Evolutionary conservation across 2,888 invertebrate genomes (phyloP).

Genomic region (Phanerotoma sp.): DNA sequence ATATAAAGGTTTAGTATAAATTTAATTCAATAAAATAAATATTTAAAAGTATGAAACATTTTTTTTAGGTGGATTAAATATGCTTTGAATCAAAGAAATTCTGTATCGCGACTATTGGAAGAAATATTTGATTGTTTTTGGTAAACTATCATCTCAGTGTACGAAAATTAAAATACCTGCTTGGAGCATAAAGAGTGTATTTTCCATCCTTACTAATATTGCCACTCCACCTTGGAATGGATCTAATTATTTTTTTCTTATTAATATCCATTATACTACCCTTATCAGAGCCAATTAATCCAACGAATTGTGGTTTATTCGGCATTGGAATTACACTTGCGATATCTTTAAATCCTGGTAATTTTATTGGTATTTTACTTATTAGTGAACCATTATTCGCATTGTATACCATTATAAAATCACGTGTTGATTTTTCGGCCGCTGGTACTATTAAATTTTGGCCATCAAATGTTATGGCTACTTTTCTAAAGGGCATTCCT

Average conservation of each 20-base stretch:
- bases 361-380: slow-evolving; percentile 60
- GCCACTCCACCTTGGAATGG: slow-evolving; percentile 91
- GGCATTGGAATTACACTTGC: slow-evolving; percentile 77
- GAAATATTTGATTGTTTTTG: no score
- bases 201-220: slow-evolving; percentile 84
- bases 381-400: slow-evolving; percentile 72
- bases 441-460: slow-evolving; percentile 76
- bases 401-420: slow-evolving; percentile 81
- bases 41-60: no score
- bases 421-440: slow-evolving; percentile 78
- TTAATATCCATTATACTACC: slow-evolving; percentile 88
- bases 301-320: slow-evolving; percentile 81
- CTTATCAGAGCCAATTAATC: slow-evolving; percentile 87
- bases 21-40: no score
- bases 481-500: slow-evolving; percentile 71
- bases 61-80: no score
- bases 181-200: slow-evolving; percentile 89
- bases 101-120: no score
- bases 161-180: slow-evolving; percentile 60
- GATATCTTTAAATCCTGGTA: slow-evolving; percentile 69
- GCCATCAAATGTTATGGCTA: slow-evolving; percentile 81
- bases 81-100: no score
- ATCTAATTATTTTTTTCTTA: slow-evolving; percentile 82
- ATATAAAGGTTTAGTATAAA: background rate
- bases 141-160: no score